A percentile compares a stretch with the other conserved stretches of the same genome.
Evolutionary conservation across 2,888 invertebrate genomes (phyloP).

Genomic region (Biston betularia): DNA sequence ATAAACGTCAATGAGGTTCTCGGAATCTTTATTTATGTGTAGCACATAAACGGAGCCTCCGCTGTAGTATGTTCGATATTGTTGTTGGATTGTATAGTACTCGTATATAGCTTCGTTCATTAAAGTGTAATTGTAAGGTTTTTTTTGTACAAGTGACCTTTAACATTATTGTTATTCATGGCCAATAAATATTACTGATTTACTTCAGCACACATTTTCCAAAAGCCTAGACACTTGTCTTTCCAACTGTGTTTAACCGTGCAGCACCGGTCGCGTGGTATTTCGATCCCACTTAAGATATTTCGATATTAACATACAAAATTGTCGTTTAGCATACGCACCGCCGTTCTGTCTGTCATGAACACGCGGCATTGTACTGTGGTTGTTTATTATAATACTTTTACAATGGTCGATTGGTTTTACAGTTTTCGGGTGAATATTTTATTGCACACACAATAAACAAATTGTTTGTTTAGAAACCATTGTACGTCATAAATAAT

Average conservation of each 20-base stretch:
- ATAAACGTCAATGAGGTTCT: too few species aligned
- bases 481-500: not conserved
- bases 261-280: constrained; percentile 52
- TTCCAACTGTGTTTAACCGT: constrained; percentile 55
- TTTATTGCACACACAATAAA: too few species aligned
- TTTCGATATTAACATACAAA: constrained; percentile 76
- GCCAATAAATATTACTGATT: too few species aligned
- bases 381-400: constrained; percentile 50
- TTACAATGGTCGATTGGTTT: too few species aligned
- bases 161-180: too few species aligned
- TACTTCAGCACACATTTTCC: not conserved
- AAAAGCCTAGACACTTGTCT: constrained; percentile 50
- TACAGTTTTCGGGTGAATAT: constrained; percentile 46
- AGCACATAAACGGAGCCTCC: too few species aligned
- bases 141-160: too few species aligned
- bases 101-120: too few species aligned
- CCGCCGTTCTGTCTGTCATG: constrained; percentile 51
- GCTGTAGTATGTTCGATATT: too few species aligned
- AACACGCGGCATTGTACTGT: constrained; percentile 37
- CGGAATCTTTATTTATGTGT: too few species aligned
- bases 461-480: not conserved
- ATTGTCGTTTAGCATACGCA: constrained; percentile 65
- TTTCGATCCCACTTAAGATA: constrained; percentile 82
- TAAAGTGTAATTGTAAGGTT: too few species aligned
- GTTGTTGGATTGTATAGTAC: too few species aligned